phyloP scores from a whole-genome alignment of 92 coral and sea anemone genomes.

The Palythoa heliodiscus region DNA sequence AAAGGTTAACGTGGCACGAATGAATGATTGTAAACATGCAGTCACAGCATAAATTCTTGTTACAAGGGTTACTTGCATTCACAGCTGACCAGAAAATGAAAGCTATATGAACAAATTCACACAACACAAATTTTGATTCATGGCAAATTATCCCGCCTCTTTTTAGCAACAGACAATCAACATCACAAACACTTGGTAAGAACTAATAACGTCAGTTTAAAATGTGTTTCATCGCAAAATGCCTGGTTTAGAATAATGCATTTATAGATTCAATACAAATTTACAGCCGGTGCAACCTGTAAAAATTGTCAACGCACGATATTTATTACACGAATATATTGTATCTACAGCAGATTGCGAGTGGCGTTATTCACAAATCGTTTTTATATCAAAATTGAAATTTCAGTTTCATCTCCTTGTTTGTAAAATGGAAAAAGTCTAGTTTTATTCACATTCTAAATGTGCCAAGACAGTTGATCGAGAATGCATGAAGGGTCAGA shows the following conservation, averaged over 20 bases:
- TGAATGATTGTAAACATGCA: not conserved
- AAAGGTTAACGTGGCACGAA: constrained; percentile 5
- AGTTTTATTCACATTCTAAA: not conserved
- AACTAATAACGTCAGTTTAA: constrained; percentile 1
- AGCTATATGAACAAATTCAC: constrained; percentile 26
- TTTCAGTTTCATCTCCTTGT: constrained; percentile 17
- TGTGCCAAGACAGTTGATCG: not conserved
- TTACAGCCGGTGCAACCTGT: constrained; percentile 34
- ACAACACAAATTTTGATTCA: constrained; percentile 15
- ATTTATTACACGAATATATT: constrained; percentile 28
- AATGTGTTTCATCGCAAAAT: constrained; percentile 27
- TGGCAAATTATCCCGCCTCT: not conserved
- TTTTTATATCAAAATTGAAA: constrained; percentile 33
- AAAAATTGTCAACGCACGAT: constrained; percentile 36
- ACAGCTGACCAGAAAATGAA: constrained; percentile 4
- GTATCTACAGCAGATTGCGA: constrained; percentile 7
- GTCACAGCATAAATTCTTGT: not conserved
- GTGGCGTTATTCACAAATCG: constrained; percentile 40
- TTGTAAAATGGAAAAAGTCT: constrained; percentile 32
- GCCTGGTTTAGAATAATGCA: constrained; percentile 19
- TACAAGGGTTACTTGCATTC: not conserved
- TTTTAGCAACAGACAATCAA: not conserved
- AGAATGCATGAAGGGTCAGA: constrained; percentile 29
- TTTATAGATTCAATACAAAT: constrained; percentile 23
- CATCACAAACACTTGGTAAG: constrained; percentile 6